Conservation (phyloP, 2,888 invertebrate genomes). For the Teleogryllus oceanicus region DNA sequence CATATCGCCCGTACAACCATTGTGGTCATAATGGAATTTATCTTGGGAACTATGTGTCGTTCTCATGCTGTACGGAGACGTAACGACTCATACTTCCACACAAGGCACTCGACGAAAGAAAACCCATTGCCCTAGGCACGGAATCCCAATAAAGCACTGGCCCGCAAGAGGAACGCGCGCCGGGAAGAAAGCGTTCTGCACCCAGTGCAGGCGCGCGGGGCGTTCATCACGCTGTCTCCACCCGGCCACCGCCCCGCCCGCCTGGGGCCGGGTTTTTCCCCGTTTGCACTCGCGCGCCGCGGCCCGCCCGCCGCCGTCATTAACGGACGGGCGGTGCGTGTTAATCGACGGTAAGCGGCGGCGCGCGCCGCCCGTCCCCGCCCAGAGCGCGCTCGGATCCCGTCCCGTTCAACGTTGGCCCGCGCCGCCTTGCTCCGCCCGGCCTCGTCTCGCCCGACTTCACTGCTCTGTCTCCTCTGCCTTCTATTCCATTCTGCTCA, state of each 20-base stretch:
- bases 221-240: not conserved
- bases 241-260: not conserved
- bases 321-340: not conserved
- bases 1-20: no score
- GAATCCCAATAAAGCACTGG: no score
- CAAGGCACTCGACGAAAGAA: no score
- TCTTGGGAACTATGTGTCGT: no score
- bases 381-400: not conserved
- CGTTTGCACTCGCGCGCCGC: conserved; percentile 1
- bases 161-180: not conserved
- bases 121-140: no score
- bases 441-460: not conserved
- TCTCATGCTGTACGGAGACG: no score
- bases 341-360: not conserved
- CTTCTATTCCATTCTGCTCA: no score
- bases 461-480: not conserved
- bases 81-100: no score
- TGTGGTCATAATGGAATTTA: no score
- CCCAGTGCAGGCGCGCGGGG: not conserved
- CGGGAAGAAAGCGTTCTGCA: not conserved
- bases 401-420: not conserved
- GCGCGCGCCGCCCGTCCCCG: not conserved
- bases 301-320: not conserved
- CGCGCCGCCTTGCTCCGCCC: not conserved
- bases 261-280: no score